A percentile compares a stretch with the other conserved stretches of the same genome.
Conservation (phyloP, 1,140 invertebrate genomes). For the Orussus abietinus region DNA sequence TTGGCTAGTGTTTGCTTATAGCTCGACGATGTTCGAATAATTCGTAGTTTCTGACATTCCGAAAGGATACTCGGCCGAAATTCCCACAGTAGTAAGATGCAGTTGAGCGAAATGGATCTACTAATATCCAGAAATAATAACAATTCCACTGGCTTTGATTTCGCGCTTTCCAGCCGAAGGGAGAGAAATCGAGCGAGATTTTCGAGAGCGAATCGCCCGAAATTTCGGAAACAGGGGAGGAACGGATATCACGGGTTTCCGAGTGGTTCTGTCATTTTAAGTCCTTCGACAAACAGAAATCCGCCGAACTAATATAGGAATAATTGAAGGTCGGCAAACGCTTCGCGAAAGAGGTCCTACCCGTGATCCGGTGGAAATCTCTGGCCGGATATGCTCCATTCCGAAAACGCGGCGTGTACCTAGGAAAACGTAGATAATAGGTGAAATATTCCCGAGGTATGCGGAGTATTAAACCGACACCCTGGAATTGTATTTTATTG, state of each 20-base stretch:
- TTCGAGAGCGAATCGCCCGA: no score
- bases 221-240: no score
- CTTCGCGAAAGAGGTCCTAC: slow-evolving; percentile 19
- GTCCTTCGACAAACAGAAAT: slow-evolving; percentile 13
- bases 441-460: slow-evolving; percentile 28
- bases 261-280: slow-evolving; percentile 7
- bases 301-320: background rate
- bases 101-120: no score
- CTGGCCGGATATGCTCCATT: no score
- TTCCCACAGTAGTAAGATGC: no score
- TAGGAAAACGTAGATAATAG: slow-evolving; percentile 31
- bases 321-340: background rate
- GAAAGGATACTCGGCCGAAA: no score
- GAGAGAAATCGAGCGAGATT: background rate
- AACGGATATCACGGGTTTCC: slow-evolving; percentile 1
- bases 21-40: no score
- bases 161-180: background rate
- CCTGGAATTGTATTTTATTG: slow-evolving; percentile 27
- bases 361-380: no score
- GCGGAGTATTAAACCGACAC: slow-evolving; percentile 29
- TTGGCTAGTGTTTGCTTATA: no score
- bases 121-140: no score
- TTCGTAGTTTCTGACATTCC: no score
- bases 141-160: no score
- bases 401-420: background rate